Evolutionary conservation across 1,140 invertebrate species (phyloP), one percentile per base, ranked within the genome.

Genomic region (Papilio helenus): DNA sequence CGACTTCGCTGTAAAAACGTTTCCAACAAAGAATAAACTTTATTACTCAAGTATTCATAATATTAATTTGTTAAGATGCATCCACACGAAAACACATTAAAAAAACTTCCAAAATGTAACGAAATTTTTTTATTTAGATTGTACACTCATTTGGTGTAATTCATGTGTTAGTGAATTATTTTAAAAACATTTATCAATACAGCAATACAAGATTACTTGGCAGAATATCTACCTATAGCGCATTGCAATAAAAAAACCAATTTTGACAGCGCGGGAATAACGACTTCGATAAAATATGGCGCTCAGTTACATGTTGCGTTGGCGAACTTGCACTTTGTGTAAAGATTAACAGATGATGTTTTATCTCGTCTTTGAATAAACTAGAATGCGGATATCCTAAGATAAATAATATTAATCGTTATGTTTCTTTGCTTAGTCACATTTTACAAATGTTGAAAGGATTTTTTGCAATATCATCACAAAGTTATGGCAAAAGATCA

Each of bases 251-350:
- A 68, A 68, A 68, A 68, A 68, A 68, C 7, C 23, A 14, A 65
- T 12, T 65, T 68, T 68, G 26, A 29, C 26, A 68, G 61, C 61
- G 61, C 61, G 61, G 26, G 26, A 68, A 68, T 14, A 68, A 68
- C 12, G 58, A 65, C 26, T 16, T 29, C 2, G 23, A 34, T 29
- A 68, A 68, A 68, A 68, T 68, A 68, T 34, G 61, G 61, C 61
- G 61, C 26, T 68, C 26, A 3, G 29, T 26, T 29, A 65, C 16
- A 26, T 14, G 20, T 26, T 29, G 61, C 61, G 61, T 68, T 16
- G 61, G 61, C 26, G 61, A 68, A 29, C 26, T 29, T 14, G 61
- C 26, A 68, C 23, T 68, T 68, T 68, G 20, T 34, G 14, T 26
- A 12, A 61, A 68, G 61, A 68, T 34, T 68, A 2, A 65, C 29